Evolutionary conservation across 2,113 vertebrate genomes (phyloP).

Genomic region (Paradoxurus hermaphroditus): DNA sequence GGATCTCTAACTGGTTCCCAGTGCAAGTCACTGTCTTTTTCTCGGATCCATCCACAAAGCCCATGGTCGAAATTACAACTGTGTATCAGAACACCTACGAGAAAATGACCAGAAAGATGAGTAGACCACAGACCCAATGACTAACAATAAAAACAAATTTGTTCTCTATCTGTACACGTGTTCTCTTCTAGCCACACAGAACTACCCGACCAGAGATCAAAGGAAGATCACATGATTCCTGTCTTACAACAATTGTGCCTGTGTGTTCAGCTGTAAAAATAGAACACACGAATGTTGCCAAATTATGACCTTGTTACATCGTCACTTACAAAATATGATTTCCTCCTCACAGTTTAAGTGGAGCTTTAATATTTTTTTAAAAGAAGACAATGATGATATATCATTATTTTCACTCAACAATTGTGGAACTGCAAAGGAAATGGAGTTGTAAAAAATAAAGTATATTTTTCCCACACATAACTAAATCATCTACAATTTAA

Average conservation of each 20-base stretch:
- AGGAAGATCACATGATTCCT: background rate
- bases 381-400: background rate
- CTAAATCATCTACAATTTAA: background rate
- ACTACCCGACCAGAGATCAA: background rate
- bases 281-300: background rate
- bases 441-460: background rate
- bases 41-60: conserved; percentile 94
- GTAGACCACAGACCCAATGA: background rate
- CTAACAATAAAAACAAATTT: background rate
- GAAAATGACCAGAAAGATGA: conserved; percentile 15
- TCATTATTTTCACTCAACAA: conserved; percentile 11
- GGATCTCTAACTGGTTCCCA: conserved; percentile 91
- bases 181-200: background rate
- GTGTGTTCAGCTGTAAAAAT: background rate
- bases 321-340: conserved; percentile 16
- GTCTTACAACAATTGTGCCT: background rate
- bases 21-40: conserved; percentile 90
- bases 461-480: background rate
- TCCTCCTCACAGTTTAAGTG: background rate
- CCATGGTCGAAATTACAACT: conserved; percentile 95
- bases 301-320: background rate
- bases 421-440: conserved; percentile 26
- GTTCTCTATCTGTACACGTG: background rate
- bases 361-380: background rate
- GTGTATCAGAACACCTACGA: conserved; percentile 87